A percentile compares a stretch with the other conserved stretches of the same genome.
phyloP scores from a whole-genome alignment of 1,140 invertebrate species.

The Nomia melanderi region DNA sequence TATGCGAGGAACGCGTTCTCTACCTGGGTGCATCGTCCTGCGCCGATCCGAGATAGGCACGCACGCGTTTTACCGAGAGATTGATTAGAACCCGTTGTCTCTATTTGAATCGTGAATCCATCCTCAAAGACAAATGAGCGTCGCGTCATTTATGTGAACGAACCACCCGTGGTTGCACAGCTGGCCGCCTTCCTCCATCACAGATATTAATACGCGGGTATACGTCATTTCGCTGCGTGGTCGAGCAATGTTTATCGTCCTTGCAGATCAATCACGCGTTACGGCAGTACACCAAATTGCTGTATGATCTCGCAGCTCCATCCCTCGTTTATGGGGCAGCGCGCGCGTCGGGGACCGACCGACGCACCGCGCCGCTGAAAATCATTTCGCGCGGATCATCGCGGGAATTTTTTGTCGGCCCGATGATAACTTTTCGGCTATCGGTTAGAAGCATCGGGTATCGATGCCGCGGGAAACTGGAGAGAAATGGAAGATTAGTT shows the following conservation, averaged over 20 bases:
- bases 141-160: conserved; percentile 71
- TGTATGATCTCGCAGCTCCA: conserved; percentile 56
- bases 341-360: background rate
- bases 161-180: conserved; percentile 72
- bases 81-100: conserved; percentile 71
- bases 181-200: conserved; percentile 74
- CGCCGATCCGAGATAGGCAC: conserved; percentile 40
- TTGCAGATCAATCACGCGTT: conserved; percentile 74
- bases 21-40: conserved; percentile 34
- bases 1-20: conserved; percentile 24
- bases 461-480: too few relatives aligned
- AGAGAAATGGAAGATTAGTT: too few relatives aligned
- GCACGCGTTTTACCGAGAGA: conserved; percentile 61
- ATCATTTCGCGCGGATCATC: background rate
- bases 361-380: background rate
- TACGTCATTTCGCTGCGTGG: conserved; percentile 72
- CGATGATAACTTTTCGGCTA: too few relatives aligned
- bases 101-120: conserved; percentile 73
- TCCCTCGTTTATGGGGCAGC: conserved; percentile 22
- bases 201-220: conserved; percentile 75
- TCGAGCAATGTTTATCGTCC: conserved; percentile 75
- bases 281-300: conserved; percentile 61
- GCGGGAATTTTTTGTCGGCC: background rate
- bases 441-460: too few relatives aligned
- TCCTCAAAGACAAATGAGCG: conserved; percentile 76